Evolutionary conservation across 2,797 vertebrate genomes (phyloP).

Genomic region (Danio tinwini): DNA sequence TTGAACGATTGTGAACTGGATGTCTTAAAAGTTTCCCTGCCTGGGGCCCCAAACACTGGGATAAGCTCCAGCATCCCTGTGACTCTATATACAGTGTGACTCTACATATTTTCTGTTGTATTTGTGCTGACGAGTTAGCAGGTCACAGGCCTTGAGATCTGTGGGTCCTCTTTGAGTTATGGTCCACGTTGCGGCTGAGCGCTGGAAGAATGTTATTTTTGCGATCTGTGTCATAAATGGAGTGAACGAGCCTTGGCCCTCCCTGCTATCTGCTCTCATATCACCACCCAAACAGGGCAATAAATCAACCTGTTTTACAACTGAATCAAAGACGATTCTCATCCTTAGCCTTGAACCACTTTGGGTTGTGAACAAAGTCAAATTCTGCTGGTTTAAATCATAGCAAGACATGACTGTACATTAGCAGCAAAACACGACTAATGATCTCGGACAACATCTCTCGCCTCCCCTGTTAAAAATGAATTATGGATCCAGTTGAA

Average conservation of each 20-base stretch:
- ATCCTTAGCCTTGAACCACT: slow-evolving; percentile 40
- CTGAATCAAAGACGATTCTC: slow-evolving; percentile 50
- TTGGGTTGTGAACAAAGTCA: slow-evolving; percentile 49
- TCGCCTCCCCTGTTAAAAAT: neutral
- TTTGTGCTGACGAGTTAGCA: slow-evolving; percentile 53
- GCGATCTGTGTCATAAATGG: slow-evolving; percentile 43
- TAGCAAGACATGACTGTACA: slow-evolving; percentile 24
- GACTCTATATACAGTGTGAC: neutral
- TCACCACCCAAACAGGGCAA: slow-evolving; percentile 34
- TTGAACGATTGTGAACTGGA: neutral
- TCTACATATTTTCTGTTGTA: slow-evolving; percentile 4
- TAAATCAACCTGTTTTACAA: slow-evolving; percentile 30
- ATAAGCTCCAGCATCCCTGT: neutral
- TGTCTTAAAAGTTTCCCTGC: neutral
- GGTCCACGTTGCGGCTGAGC: slow-evolving; percentile 19
- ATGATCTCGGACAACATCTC: slow-evolving; percentile 38
- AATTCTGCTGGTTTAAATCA: slow-evolving; percentile 49
- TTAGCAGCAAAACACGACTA: slow-evolving; percentile 39
- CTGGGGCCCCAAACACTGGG: neutral
- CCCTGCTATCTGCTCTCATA: slow-evolving; percentile 37
- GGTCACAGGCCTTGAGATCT: slow-evolving; percentile 29
- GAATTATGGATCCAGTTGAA: neutral
- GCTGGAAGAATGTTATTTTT: slow-evolving; percentile 54
- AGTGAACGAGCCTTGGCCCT: slow-evolving; percentile 38
- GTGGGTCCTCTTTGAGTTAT: slow-evolving; percentile 44